phyloP scores from a whole-genome alignment of 2,888 invertebrate species.

The Drosophila planitibia region DNA sequence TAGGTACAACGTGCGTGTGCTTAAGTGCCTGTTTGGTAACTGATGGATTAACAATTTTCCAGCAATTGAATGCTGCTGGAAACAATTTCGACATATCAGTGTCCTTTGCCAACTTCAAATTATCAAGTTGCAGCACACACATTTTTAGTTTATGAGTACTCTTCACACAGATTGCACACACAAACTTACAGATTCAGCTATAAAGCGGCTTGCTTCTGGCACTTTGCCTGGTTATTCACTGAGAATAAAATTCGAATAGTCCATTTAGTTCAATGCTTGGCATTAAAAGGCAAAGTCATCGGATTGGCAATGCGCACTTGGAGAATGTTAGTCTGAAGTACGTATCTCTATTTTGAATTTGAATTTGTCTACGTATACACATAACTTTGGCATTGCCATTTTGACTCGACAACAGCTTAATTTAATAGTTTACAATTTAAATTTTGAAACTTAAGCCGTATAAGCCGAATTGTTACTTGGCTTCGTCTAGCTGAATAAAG shows the following conservation, averaged over 20 bases:
- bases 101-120: constrained; percentile 25
- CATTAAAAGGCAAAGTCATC: constrained; percentile 39
- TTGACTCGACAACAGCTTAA: constrained; percentile 4
- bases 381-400: constrained; percentile 1
- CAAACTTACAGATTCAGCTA: constrained; percentile 1
- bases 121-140: constrained; percentile 29
- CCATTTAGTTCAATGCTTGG: constrained; percentile 22
- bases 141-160: constrained; percentile 31
- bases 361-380: constrained; percentile 2
- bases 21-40: constrained; percentile 16
- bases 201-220: constrained; percentile 38
- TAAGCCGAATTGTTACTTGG: not conserved
- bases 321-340: not conserved
- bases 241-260: constrained; percentile 31
- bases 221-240: constrained; percentile 44
- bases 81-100: constrained; percentile 26
- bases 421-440: constrained; percentile 15
- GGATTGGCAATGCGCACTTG: constrained; percentile 37
- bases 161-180: constrained; percentile 14
- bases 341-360: not conserved
- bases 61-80: constrained; percentile 58
- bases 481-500: constrained; percentile 7
- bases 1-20: not conserved
- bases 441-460: not conserved
- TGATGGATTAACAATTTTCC: constrained; percentile 64